A percentile compares a stretch with the other conserved stretches of the same genome.
phyloP scores from a whole-genome alignment of 2,888 invertebrate species.

The Drosophila yooni region DNA sequence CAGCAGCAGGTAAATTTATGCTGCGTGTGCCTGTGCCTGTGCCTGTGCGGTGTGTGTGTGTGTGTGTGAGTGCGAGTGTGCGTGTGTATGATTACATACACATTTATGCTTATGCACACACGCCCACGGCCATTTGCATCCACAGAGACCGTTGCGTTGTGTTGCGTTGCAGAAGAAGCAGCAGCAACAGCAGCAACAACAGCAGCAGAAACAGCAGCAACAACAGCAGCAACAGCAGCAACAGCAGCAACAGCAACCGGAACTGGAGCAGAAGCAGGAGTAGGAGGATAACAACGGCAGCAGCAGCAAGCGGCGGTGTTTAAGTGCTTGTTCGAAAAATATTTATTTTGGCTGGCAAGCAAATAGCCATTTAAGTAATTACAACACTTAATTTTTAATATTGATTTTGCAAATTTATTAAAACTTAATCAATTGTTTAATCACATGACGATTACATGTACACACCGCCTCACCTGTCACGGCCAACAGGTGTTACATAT shows the following conservation, averaged over 20 bases:
- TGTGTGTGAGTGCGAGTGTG: conserved; percentile 12
- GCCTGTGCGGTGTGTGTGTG: background rate
- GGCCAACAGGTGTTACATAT: conserved; percentile 27
- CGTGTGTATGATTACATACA: conserved; percentile 28
- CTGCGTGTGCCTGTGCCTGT: conserved; percentile 12
- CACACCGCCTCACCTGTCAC: conserved; percentile 19
- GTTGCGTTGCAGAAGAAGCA: conserved; percentile 3
- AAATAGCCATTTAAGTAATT: conserved; percentile 80
- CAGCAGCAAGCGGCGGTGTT: conserved; percentile 30
- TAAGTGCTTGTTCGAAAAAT: conserved; percentile 75
- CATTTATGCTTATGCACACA: conserved; percentile 57
- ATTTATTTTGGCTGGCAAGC: conserved; percentile 74
- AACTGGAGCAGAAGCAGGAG: conserved; percentile 4
- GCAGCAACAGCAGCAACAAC: background rate
- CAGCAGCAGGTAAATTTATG: conserved; percentile 76
- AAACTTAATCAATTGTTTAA: conserved; percentile 80
- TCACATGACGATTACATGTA: conserved; percentile 46
- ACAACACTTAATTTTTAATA: conserved; percentile 79
- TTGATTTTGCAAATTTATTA: conserved; percentile 80
- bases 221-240: background rate
- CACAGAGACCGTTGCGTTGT: conserved; percentile 25
- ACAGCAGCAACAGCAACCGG: background rate
- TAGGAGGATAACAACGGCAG: background rate
- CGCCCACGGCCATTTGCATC: conserved; percentile 52
- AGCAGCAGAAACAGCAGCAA: background rate